Conservation (phyloP, 2,113 vertebrate genomes). For the Tinamus guttatus region DNA sequence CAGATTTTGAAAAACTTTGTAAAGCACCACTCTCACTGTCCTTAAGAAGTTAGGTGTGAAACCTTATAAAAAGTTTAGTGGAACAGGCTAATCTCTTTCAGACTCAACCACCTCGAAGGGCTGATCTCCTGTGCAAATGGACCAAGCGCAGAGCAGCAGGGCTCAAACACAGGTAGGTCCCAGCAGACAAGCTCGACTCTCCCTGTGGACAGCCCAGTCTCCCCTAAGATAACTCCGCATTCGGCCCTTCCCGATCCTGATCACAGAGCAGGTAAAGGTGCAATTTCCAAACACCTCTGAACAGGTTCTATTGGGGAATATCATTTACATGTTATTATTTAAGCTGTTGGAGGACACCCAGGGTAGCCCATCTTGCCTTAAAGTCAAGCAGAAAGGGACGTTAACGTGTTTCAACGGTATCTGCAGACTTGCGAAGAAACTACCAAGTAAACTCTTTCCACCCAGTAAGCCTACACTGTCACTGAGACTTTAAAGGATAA, state of each 20-base stretch:
- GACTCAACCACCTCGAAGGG: no score
- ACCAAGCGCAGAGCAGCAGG: background rate
- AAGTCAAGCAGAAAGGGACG: background rate
- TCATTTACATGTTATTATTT: background rate
- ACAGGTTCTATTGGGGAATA: background rate
- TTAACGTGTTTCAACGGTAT: background rate
- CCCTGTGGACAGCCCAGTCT: background rate
- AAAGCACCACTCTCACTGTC: no score
- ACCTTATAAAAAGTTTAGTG: no score
- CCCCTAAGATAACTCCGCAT: background rate
- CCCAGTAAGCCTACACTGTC: background rate
- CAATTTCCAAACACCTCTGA: background rate
- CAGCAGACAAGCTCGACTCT: background rate
- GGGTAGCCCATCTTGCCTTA: background rate
- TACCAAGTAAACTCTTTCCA: background rate
- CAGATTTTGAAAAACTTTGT: background rate
- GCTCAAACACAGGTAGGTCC: background rate
- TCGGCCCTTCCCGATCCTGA: background rate
- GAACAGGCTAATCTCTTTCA: no score
- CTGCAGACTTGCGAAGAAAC: background rate
- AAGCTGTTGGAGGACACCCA: background rate
- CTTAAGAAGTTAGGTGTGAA: no score
- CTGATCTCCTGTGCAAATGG: background rate
- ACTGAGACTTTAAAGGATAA: background rate
- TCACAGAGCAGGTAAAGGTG: background rate